A percentile compares a stretch with the other conserved stretches of the same genome.
Conservation (phyloP, 1,140 invertebrate species). For the Planococcus citri region DNA sequence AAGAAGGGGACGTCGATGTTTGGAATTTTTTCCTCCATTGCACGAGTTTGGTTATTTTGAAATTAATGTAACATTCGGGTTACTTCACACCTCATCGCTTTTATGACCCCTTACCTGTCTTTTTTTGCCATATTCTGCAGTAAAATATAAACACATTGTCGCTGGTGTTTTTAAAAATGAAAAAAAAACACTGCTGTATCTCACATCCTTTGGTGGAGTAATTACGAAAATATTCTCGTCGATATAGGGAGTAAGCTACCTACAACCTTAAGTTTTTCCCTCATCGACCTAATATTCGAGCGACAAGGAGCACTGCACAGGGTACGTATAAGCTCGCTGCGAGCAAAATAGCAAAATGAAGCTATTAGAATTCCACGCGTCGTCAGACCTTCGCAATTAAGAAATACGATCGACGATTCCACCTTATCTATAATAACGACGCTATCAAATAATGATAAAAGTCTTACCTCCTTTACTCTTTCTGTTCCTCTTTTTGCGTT, state of each 20-base stretch:
- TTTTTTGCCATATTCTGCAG: neutral
- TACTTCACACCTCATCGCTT: no score
- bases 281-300: neutral
- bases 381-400: slow-evolving; percentile 6
- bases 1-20: no score
- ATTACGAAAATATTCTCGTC: neutral
- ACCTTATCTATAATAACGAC: slow-evolving; percentile 7
- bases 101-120: no score
- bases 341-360: neutral
- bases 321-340: no score
- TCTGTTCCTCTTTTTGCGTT: no score
- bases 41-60: no score
- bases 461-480: no score
- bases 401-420: slow-evolving; percentile 2
- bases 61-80: no score
- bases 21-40: no score
- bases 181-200: no score
- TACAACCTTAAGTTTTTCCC: neutral
- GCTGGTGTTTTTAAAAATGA: neutral
- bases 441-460: slow-evolving; percentile 4
- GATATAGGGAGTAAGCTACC: no score
- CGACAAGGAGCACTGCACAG: no score
- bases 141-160: neutral
- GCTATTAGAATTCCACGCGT: neutral
- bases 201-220: neutral